Base-by-base conservation (phyloP, 2,888 invertebrate genomes). In the Dasysyrphus tricinctus region DNA sequence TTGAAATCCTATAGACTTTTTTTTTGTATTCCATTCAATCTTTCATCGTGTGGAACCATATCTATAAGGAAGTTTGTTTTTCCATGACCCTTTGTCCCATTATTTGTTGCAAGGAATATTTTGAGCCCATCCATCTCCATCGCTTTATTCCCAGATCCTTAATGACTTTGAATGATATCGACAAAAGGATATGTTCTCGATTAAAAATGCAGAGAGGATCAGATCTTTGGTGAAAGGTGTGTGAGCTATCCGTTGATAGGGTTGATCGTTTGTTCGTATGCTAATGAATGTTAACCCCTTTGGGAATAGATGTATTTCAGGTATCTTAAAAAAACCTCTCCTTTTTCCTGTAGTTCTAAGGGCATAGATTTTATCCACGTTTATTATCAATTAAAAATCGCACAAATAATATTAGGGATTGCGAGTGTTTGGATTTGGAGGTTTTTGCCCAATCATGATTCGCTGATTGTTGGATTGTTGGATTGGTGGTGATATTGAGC, bases 71-170 rank as follows among this genome's bases (percentile, higher is more conserved):
- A 86, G 86, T 86, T 86, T 86, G 86, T 82, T 86, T 85, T 86
- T 81, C 54, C 54, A 74, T 51, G 59, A 75, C 65, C 86, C 78
- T 75, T 86, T 86, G 85, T 85, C 19, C 78, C 42, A 77, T 85
- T 85, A 78, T 86, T 14, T 78, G 32, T 14, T 29, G 70, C 24
- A 44, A 32, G 65, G 82, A 82, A 86, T 86, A 86, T 86, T 86
- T 81, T 86, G 86, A 86, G 78, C 86, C 74, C 82, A 86, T 86
- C 86, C 78, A 85, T 82, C 81, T 86, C 61, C 47, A 82, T 86
- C 78, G 78, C 86, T 86, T 86, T 86, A 82, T 86, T 86, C 86
- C 82, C 82, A 86, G 77, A 86, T 86, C 78, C 86, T 75, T 86
- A 86, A 86, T 86, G 86, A 86, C 78, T 82, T 44, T 59, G 51